A percentile compares a stretch with the other conserved stretches of the same genome.
Evolutionary conservation across 2,888 invertebrate genomes (phyloP).

Genomic region (Tribolium freemani): DNA sequence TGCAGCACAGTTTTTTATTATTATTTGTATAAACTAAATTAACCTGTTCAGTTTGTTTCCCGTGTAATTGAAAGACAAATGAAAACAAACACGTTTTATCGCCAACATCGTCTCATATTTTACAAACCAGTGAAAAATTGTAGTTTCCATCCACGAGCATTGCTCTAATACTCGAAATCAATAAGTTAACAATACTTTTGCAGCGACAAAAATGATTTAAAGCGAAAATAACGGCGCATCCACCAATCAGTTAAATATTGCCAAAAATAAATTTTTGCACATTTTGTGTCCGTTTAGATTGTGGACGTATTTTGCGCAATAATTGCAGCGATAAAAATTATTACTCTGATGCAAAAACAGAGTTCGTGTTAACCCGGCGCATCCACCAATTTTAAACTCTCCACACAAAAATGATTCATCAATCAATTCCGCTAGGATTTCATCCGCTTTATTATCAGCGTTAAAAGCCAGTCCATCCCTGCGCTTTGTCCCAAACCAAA

Average conservation of each 20-base stretch:
- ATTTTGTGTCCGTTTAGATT: no score
- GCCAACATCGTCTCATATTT: neutral
- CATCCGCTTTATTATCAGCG: constrained; percentile 3
- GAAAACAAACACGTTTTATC: neutral
- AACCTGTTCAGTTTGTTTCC: neutral
- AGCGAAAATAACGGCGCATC: no score
- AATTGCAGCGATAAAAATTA: neutral
- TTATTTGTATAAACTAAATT: no score
- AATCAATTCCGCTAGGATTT: constrained; percentile 9
- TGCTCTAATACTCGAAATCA: neutral
- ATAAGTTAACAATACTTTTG: neutral
- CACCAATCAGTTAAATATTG: no score
- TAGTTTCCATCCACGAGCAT: neutral
- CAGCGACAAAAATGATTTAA: neutral
- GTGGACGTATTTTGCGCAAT: no score
- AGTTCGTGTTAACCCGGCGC: neutral
- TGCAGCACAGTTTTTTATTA: no score
- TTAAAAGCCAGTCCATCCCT: constrained; percentile 12
- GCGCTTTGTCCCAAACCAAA: constrained; percentile 6
- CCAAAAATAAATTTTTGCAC: no score
- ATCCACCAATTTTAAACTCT: constrained; percentile 9
- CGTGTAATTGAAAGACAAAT: neutral
- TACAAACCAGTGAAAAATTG: neutral
- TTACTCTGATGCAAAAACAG: neutral
- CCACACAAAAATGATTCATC: constrained; percentile 1